Conservation (phyloP, 2,888 invertebrate genomes). For the Cyclophora punctaria region DNA sequence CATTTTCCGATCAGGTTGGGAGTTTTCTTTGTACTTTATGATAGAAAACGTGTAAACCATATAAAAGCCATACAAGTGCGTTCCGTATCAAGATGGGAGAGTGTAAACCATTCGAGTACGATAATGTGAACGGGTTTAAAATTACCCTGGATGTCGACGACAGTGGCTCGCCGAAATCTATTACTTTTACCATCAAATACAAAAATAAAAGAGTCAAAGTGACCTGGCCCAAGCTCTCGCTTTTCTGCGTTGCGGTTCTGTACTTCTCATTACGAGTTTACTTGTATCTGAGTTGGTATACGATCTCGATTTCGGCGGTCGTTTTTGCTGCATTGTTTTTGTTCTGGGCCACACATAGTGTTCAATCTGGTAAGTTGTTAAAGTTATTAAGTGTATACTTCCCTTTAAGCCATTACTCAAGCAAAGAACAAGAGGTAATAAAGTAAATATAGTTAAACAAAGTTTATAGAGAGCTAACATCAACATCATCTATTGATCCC, state of each 20-base stretch:
- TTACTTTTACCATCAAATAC: conserved; percentile 52
- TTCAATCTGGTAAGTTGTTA: conserved; percentile 49
- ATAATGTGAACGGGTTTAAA: conserved; percentile 59
- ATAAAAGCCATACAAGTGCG: no score
- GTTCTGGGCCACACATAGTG: conserved; percentile 64
- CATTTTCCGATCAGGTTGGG: no score
- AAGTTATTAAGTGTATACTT: no score
- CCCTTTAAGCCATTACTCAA: no score
- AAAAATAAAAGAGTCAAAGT: conserved; percentile 40
- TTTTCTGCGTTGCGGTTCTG: conserved; percentile 47
- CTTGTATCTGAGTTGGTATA: conserved; percentile 35
- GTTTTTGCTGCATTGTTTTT: conserved; percentile 48
- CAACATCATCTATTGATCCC: no score
- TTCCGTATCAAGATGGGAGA: not conserved
- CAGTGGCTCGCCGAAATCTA: conserved; percentile 43
- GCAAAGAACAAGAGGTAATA: not conserved
- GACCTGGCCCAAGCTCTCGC: conserved; percentile 41
- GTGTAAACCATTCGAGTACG: conserved; percentile 31
- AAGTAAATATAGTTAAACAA: not conserved
- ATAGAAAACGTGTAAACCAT: no score
- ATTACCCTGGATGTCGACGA: conserved; percentile 41
- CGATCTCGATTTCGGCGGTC: conserved; percentile 11
- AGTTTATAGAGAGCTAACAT: no score
- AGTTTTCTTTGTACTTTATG: no score
- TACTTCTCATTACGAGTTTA: conserved; percentile 31